phyloP scores from a whole-genome alignment of 2,888 invertebrate species.

The Rhamnusium bicolor region DNA sequence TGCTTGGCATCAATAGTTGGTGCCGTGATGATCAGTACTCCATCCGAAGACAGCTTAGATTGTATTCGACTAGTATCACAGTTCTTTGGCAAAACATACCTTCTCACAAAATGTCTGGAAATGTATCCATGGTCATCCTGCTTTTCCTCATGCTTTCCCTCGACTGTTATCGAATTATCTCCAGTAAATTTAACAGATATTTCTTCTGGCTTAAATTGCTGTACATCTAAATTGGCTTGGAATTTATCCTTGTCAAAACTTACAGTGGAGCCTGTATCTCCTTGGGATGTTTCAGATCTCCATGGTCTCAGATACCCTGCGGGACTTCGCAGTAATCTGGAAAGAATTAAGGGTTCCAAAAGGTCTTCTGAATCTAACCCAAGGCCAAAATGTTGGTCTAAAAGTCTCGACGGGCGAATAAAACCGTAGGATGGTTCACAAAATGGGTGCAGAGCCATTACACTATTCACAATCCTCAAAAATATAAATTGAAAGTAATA shows the following conservation, averaged over 20 bases:
- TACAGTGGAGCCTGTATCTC: constrained; percentile 74
- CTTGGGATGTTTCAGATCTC: constrained; percentile 74
- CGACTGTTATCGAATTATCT: constrained; percentile 78
- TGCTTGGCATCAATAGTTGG: constrained; percentile 68
- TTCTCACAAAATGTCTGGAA: constrained; percentile 82
- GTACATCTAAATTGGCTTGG: constrained; percentile 82
- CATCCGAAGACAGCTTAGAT: constrained; percentile 84
- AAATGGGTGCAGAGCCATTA: background rate
- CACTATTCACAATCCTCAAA: background rate
- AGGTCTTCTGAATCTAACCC: constrained; percentile 69
- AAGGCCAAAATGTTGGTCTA: constrained; percentile 69
- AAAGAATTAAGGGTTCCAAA: constrained; percentile 61
- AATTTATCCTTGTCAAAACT: constrained; percentile 78
- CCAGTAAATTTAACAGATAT: constrained; percentile 83
- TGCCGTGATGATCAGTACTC: constrained; percentile 79
- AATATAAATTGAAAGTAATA: constrained; percentile 11
- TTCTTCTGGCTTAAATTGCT: constrained; percentile 84
- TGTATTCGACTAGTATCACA: constrained; percentile 81
- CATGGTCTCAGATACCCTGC: constrained; percentile 62
- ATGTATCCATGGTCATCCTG: constrained; percentile 83
- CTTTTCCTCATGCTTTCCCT: constrained; percentile 85
- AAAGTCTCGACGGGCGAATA: constrained; percentile 56
- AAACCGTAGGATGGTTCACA: background rate
- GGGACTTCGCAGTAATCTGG: constrained; percentile 34
- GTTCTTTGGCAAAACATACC: constrained; percentile 82